Evolutionary conservation across 2,888 invertebrate genomes (phyloP).

Genomic region (Acanthosepion esculentum): DNA sequence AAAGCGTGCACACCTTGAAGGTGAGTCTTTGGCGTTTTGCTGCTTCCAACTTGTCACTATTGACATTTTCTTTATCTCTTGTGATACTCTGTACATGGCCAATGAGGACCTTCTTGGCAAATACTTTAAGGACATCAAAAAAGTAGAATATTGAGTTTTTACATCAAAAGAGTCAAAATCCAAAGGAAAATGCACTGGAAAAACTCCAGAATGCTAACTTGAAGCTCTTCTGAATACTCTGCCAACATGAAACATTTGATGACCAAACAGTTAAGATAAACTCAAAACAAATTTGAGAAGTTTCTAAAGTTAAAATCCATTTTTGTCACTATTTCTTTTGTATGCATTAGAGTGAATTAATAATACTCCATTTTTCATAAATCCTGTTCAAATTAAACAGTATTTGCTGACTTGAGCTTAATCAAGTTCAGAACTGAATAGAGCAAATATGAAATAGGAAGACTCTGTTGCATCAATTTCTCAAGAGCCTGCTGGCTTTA

Average conservation of each 20-base stretch:
- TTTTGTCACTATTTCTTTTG: background rate
- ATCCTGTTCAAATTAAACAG: too few species aligned
- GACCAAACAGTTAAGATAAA: background rate
- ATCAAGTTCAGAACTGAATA: too few species aligned
- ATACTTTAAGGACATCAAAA: conserved; percentile 33
- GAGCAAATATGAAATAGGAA: too few species aligned
- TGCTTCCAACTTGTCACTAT: background rate
- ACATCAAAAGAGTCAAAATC: conserved; percentile 13
- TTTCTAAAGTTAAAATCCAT: background rate
- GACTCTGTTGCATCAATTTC: too few species aligned
- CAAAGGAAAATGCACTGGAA: background rate
- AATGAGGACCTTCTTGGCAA: conserved; percentile 11
- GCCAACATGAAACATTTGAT: background rate
- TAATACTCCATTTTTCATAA: too few species aligned
- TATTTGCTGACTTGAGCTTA: too few species aligned
- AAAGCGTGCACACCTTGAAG: background rate
- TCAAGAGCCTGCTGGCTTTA: too few species aligned
- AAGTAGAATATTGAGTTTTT: background rate
- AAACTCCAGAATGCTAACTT: background rate
- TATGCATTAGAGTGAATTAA: too few species aligned
- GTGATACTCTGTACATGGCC: background rate
- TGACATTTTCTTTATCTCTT: background rate
- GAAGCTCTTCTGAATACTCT: background rate
- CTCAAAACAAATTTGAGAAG: background rate
- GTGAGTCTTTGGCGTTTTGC: background rate